Percentiles rank a stretch among this genome's conserved stretches.
These are phyloP conservation scores for Trematocara variabile DNA, from an alignment of 2,113 vertebrate genomes.

Conservation along the genomic window DNA sequence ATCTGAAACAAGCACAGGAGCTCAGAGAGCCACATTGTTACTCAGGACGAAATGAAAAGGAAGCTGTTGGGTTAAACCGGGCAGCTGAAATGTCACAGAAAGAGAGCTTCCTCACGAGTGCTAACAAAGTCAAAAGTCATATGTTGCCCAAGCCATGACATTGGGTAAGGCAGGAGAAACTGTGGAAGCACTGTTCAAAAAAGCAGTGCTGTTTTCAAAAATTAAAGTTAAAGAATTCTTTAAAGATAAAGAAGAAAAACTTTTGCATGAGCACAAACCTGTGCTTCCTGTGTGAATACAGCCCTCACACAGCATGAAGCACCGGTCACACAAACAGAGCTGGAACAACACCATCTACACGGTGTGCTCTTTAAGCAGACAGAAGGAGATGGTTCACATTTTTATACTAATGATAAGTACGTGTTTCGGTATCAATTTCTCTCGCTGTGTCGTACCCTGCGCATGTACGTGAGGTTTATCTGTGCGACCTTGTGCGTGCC, in stretches of 20 bases:
- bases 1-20: background rate
- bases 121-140: background rate
- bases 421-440: background rate
- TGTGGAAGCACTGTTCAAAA: constrained; percentile 16
- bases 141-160: background rate
- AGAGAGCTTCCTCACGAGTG: background rate
- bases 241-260: background rate
- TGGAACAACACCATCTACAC: background rate
- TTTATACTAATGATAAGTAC: background rate
- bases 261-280: background rate
- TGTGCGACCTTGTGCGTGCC: background rate
- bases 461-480: background rate
- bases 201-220: constrained; percentile 14
- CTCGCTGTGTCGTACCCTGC: background rate
- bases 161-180: background rate
- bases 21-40: background rate
- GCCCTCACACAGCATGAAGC: background rate
- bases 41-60: background rate
- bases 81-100: background rate
- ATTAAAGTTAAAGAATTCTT: constrained; percentile 1
- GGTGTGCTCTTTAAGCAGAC: background rate
- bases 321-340: background rate
- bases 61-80: background rate
- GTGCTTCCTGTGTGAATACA: background rate
- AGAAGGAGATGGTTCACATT: background rate